Percentiles rank a stretch among this genome's conserved stretches.
phyloP scores from a whole-genome alignment of 2,113 vertebrate species.

The Sorex fumeus region DNA sequence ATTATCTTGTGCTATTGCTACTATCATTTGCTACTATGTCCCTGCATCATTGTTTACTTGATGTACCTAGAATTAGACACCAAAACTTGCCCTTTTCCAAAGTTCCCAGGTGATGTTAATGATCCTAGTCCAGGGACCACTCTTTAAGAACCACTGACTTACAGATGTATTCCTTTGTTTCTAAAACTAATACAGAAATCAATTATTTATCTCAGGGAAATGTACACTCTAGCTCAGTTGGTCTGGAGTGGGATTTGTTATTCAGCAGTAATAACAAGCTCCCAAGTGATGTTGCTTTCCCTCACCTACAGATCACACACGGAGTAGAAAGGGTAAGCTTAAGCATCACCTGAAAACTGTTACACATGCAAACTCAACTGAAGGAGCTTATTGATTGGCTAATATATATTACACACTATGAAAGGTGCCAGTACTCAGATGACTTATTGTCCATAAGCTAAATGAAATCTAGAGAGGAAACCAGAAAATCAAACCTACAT shows the following conservation, averaged over 20 bases:
- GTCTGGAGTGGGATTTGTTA: background rate
- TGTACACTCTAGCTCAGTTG: background rate
- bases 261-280: background rate
- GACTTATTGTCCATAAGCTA: background rate
- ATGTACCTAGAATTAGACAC: background rate
- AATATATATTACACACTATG: background rate
- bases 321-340: background rate
- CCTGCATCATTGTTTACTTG: background rate
- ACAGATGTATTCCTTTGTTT: background rate
- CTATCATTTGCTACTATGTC: background rate
- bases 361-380: background rate
- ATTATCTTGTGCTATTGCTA: background rate
- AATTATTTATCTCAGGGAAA: background rate
- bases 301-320: background rate
- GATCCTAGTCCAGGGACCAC: background rate
- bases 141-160: background rate
- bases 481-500: slow-evolving; percentile 40
- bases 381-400: background rate
- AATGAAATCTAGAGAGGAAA: slow-evolving; percentile 3
- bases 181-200: background rate
- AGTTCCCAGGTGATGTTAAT: background rate
- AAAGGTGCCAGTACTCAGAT: background rate
- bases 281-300: background rate
- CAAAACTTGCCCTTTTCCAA: background rate
- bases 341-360: background rate